Conservation (phyloP, 2,888 invertebrate genomes). For the Cremastinae sp. region DNA sequence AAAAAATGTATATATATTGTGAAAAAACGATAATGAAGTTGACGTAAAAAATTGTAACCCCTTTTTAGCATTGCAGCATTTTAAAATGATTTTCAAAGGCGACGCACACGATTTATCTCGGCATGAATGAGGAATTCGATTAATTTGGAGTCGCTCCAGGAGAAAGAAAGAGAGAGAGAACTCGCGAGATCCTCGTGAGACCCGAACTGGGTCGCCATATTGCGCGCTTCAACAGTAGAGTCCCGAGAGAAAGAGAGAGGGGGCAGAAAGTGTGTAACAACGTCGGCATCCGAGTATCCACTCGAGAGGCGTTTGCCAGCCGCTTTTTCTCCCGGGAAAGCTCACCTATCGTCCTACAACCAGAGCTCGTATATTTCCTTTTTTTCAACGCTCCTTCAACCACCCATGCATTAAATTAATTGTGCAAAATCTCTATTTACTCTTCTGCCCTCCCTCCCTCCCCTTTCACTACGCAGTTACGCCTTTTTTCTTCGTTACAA, state of each 20-base stretch:
- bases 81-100: slow-evolving; percentile 41
- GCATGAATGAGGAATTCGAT: slow-evolving; percentile 52
- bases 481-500: too few relatives aligned
- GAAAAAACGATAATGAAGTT: too few relatives aligned
- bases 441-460: too few relatives aligned
- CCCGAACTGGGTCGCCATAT: slow-evolving; percentile 58
- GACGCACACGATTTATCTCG: slow-evolving; percentile 25
- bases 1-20: too few relatives aligned
- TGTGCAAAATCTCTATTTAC: slow-evolving; percentile 3
- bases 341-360: slow-evolving; percentile 49
- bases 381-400: not conserved
- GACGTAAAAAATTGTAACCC: too few relatives aligned
- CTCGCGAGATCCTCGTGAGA: slow-evolving; percentile 41
- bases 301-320: slow-evolving; percentile 50
- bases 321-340: slow-evolving; percentile 62
- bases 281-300: slow-evolving; percentile 17
- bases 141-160: slow-evolving; percentile 44
- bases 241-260: not conserved
- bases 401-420: slow-evolving; percentile 17
- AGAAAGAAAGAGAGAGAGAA: slow-evolving; percentile 16
- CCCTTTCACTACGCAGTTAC: too few relatives aligned
- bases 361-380: slow-evolving; percentile 47
- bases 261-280: slow-evolving; percentile 7
- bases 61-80: slow-evolving; percentile 23
- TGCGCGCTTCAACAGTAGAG: slow-evolving; percentile 41